Conservation (phyloP, 1,140 invertebrate species). For the Drosophila insularis region DNA sequence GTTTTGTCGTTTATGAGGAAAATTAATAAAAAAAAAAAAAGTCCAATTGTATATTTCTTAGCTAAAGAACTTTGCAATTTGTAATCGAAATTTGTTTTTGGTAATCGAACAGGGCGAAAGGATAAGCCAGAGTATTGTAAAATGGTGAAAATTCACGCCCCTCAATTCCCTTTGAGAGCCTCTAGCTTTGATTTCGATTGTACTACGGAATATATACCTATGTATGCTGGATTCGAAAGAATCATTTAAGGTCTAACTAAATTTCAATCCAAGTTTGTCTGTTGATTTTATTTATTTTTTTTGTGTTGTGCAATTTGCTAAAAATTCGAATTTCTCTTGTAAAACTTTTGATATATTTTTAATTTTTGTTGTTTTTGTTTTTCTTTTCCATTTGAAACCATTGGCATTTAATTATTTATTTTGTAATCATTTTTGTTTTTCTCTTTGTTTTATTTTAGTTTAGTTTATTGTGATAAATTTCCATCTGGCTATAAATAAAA, state of each 20-base stretch:
- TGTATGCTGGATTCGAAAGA: too few species aligned
- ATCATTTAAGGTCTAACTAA: background rate
- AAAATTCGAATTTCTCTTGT: constrained; percentile 17
- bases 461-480: constrained; percentile 13
- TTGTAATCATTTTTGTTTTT: constrained; percentile 2
- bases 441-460: background rate
- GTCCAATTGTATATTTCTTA: background rate
- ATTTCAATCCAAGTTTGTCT: background rate
- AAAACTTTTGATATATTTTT: background rate
- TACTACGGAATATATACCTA: too few species aligned
- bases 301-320: background rate
- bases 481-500: constrained; percentile 15
- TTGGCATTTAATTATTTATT: constrained; percentile 24
- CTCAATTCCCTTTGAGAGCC: too few species aligned
- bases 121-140: too few species aligned
- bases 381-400: constrained; percentile 46
- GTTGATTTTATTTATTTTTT: too few species aligned
- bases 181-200: too few species aligned
- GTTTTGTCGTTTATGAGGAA: background rate
- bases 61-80: too few species aligned
- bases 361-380: constrained; percentile 33
- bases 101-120: too few species aligned
- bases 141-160: too few species aligned
- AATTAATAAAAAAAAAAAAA: background rate
- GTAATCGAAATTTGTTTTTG: too few species aligned